Base-by-base conservation (phyloP, 2,888 invertebrate genomes). In the Orthonevra nobilis region DNA sequence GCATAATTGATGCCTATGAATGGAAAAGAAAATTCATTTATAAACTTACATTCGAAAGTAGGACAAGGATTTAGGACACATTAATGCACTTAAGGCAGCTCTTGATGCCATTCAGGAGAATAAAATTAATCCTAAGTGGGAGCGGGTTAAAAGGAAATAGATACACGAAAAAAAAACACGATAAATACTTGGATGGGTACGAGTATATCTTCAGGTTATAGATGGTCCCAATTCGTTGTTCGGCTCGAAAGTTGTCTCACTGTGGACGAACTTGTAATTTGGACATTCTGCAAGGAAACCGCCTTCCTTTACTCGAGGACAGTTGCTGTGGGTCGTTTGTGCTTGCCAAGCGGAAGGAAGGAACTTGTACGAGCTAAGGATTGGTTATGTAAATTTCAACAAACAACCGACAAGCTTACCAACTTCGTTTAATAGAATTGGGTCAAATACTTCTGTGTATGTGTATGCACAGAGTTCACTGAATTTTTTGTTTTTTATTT, bases 1-100 rank as follows among this genome's bases (percentile, higher is more conserved):
- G 79, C 79, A 79, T 79, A 79, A 66, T 73, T 72, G 66, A 73
- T 56, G 79, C 56, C 79, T 79, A 50, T 1, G 34, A 44, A 44
- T 5, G 12, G 5, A 23, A 1, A 38, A 15, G 26, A n/a, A 48
- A 34, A 70, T 20, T 69, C 4, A 32, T 40, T 58, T 56, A 58
- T 50, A 32, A 64, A 77, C 72, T 64, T 70, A 58, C 77, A 70
- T 72, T 60, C 40, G 40, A 38, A 58, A 52, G 2, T 28, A 30
- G 58, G 34, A 58, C 50, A 44, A 61, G 50, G 14, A 52, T 68
- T 52, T 26, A 48, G 68, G 26, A 10, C 28, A n/a, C n/a, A n/a
- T n/a, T n/a, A 36, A 17, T 12, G 4, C 14, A n/a, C 3, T 36
- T n/a, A 30, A 30, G 17, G 23, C 38, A 44, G 10, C 56, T 66